Conservation (phyloP, 2,113 vertebrate species). For the Clarias gariepinus region DNA sequence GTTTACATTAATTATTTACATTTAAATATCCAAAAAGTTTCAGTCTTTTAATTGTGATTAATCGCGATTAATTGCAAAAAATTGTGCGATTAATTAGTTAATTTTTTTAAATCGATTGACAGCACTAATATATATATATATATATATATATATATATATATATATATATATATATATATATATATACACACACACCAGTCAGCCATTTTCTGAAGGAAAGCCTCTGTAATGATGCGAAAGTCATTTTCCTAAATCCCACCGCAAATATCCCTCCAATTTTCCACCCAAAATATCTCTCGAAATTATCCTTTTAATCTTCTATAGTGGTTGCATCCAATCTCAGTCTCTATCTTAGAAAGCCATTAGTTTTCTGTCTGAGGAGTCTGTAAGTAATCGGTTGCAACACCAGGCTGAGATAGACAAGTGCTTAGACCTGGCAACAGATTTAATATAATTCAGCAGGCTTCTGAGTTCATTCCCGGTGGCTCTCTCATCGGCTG, state of each 20-base stretch:
- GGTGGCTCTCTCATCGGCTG: conserved; percentile 80
- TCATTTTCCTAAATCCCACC: conserved; percentile 47
- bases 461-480: conserved; percentile 80
- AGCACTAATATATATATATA: too few species aligned
- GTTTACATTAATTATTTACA: too few species aligned
- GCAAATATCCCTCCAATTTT: background rate
- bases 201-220: conserved; percentile 18
- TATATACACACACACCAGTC: too few species aligned
- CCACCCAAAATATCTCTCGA: conserved; percentile 40
- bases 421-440: conserved; percentile 82
- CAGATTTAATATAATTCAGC: conserved; percentile 82
- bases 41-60: too few species aligned
- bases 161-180: too few species aligned
- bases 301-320: conserved; percentile 38
- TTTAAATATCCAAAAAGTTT: too few species aligned
- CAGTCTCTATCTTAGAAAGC: conserved; percentile 49
- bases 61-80: too few species aligned
- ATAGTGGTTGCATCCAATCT: conserved; percentile 47
- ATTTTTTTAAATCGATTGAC: too few species aligned
- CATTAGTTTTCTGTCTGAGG: conserved; percentile 79
- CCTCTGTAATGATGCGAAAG: conserved; percentile 33
- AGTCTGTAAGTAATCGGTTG: conserved; percentile 82
- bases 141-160: too few species aligned
- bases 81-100: too few species aligned
- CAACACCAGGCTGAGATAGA: conserved; percentile 80